A percentile compares a stretch with the other conserved stretches of the same genome.
phyloP scores from a whole-genome alignment of 2,797 vertebrate genomes.

The Hirundo rustica region DNA sequence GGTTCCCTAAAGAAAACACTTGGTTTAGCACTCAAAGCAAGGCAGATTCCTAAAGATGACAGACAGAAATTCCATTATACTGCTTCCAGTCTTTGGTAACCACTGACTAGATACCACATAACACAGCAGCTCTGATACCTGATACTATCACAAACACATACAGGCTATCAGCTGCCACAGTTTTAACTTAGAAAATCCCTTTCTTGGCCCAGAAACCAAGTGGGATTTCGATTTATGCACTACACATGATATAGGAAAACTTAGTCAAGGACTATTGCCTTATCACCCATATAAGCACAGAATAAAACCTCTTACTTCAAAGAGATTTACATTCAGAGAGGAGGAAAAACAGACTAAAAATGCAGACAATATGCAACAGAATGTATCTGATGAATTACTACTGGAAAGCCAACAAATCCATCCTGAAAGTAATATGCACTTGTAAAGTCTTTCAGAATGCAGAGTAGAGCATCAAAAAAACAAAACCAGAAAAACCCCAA shows the following conservation, averaged over 20 bases:
- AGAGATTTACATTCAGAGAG: not conserved
- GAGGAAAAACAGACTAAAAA: not conserved
- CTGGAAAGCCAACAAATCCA: not conserved
- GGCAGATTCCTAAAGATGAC: not conserved
- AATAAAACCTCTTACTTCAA: not conserved
- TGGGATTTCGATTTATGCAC: not conserved
- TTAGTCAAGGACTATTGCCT: not conserved
- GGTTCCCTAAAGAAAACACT: not conserved
- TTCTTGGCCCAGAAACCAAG: not conserved
- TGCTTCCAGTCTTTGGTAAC: not conserved
- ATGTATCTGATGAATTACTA: not conserved
- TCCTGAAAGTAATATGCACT: not conserved
- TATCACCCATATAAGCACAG: not conserved
- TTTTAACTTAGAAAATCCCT: not conserved
- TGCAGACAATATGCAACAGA: not conserved
- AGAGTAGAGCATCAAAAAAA: not conserved
- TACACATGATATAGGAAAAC: not conserved
- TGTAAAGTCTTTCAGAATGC: not conserved
- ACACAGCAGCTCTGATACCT: not conserved
- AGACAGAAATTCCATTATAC: not conserved
- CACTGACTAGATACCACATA: not conserved
- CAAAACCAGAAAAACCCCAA: not conserved
- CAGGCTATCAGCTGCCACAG: not conserved
- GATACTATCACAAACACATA: rapidly evolving
- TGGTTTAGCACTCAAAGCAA: not conserved